phyloP scores from a whole-genome alignment of 2,888 invertebrate genomes.

The Argynnis bischoffii region DNA sequence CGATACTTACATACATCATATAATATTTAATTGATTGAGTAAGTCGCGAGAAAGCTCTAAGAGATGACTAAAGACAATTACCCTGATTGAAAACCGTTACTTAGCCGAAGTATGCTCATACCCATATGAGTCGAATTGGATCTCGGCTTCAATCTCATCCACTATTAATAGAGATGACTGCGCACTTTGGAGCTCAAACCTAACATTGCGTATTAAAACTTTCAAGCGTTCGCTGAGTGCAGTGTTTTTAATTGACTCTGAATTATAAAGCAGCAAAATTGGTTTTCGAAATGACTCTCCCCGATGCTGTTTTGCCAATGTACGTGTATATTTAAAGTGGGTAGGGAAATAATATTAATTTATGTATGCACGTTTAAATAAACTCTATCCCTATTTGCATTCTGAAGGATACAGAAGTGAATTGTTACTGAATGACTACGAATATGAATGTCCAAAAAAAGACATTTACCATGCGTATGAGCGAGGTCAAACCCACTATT shows the following conservation, averaged over 20 bases:
- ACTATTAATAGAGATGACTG: conserved; percentile 3
- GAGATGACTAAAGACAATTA: background rate
- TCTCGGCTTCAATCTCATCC: background rate
- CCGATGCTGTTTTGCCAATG: background rate
- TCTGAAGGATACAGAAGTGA: too few relatives aligned
- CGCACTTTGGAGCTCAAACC: background rate
- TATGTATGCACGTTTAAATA: too few relatives aligned
- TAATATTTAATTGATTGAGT: too few relatives aligned
- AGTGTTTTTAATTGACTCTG: background rate
- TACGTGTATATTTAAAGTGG: background rate
- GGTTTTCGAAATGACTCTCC: background rate
- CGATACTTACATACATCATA: too few relatives aligned
- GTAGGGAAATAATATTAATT: too few relatives aligned
- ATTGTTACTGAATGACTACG: too few relatives aligned
- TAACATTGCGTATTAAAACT: conserved; percentile 3
- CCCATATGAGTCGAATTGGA: background rate
- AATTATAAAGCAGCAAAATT: conserved; percentile 3
- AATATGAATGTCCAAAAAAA: too few relatives aligned
- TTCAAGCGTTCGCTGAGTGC: background rate
- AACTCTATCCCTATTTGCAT: too few relatives aligned
- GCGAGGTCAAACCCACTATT: too few relatives aligned
- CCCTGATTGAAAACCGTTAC: background rate
- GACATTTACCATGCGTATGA: too few relatives aligned
- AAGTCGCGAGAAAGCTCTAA: too few relatives aligned
- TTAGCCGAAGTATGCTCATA: background rate